Base-by-base conservation (phyloP, 2,888 invertebrate genomes). In the Chromoteleia sp. region DNA sequence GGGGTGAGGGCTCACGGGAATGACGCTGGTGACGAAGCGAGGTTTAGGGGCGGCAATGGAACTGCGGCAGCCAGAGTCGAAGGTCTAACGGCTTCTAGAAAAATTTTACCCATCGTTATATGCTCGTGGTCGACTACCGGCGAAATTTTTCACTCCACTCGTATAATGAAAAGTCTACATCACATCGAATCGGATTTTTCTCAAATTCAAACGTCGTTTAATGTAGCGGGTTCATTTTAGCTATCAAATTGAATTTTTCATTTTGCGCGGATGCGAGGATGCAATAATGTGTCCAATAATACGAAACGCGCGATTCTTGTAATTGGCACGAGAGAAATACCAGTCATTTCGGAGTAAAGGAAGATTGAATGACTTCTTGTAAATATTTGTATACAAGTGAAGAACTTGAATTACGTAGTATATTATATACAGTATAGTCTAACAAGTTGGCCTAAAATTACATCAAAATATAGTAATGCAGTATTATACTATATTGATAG, bases 11-110 rank as follows among this genome's bases (percentile, higher is more conserved):
- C 75, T 63, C 77, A 78, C 78, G 78, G 82, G 83, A 82, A 83
- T 78, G 86, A 70, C 79, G 82, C 71, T 74, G 84, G 73, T 59
- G 81, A 71, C 81, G 81, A 71, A 70, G 82, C 82, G 82, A 80
- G 59, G 75, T 59, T 61, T 68, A 74, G 78, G 77, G 75, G 78
- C 63, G 84, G 74, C 83, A 81, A 83, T 80, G 76, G 83, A 82
- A 79, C 71, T 78, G 82, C 84, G 83, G 85, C 85, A 87, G 86
- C 85, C 86, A 85, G 87, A 86, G 86, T 84, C 85, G 88, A 88
- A 88, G 86, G 87, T 89, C 89, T 89, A 76, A 89, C 88, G 86
- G 89, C 89, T 87, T 88, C 85, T 82, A 85, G 87, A 89, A 85
- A 86, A 88, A 87, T 89, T 88, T 86, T 86, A 87, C 87, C 85